Conservation (phyloP, 1,140 invertebrate genomes). For the Heliconius hermathena region DNA sequence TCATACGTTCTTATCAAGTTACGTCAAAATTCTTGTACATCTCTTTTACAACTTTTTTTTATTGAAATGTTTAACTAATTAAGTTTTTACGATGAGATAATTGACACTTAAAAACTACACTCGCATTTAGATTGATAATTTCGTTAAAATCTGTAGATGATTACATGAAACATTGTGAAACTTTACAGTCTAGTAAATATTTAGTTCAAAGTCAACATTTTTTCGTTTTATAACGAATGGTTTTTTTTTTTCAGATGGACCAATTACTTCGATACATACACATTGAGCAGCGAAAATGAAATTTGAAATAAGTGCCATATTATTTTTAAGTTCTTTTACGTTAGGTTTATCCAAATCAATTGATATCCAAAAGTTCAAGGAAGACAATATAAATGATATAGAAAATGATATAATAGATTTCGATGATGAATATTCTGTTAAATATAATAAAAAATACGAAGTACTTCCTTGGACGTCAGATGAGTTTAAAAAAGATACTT, state of each 20-base stretch:
- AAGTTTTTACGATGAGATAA: neutral
- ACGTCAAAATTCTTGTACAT: neutral
- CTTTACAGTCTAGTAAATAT: constrained; percentile 33
- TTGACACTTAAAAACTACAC: neutral
- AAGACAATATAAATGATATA: constrained; percentile 50
- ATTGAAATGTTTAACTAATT: neutral
- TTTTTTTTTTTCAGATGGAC: constrained; percentile 62
- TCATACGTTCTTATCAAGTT: too few relatives aligned
- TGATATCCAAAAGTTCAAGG: constrained; percentile 42
- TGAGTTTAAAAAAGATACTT: constrained; percentile 63
- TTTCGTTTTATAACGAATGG: constrained; percentile 15
- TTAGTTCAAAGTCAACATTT: constrained; percentile 38
- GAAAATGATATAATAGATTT: constrained; percentile 75
- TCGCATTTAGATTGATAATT: neutral
- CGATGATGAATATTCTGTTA: constrained; percentile 56
- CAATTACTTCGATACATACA: constrained; percentile 60
- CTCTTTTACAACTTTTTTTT: neutral
- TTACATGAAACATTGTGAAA: constrained; percentile 28
- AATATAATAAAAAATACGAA: constrained; percentile 59
- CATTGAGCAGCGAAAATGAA: constrained; percentile 64
- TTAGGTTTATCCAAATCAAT: constrained; percentile 49
- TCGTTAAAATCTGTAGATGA: constrained; percentile 18
- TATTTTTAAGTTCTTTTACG: constrained; percentile 47
- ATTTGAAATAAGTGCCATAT: constrained; percentile 48
- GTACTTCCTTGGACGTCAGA: constrained; percentile 54